Base-by-base conservation (phyloP, 2,888 invertebrate species). In the Microctonus brassicae region DNA sequence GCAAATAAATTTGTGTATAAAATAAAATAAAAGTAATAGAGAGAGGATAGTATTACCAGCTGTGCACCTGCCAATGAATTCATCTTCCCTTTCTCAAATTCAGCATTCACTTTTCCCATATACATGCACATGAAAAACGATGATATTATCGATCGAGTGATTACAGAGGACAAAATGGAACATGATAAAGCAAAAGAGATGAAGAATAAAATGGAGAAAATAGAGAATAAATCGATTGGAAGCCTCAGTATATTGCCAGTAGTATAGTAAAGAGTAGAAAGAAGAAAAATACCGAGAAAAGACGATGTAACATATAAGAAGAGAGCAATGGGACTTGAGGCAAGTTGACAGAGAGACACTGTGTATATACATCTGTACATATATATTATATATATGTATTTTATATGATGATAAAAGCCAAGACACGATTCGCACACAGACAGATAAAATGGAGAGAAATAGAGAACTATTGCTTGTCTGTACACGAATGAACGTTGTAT, bases 1-100 rank as follows among this genome's bases (percentile, higher is more conserved):
- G 34, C 36, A 62, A 39, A 69, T 29, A 33, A 10, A 29, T 29
- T 7, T 29, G 29, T 29, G n/a, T 29, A 29, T 29, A 29, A 29
- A 29, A 29, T 5, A 29, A 61, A 26, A 62, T 26, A 63, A 62
- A 67, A 24, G 39, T 67, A 42, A 29, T 39, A 62, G 57, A 42
- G 55, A 26, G 33, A 61, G 57, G 55, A 63, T 47, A 7, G 47
- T 47, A 17, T n/a, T 29, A 47, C 70, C 70, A 71, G 70, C 70
- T 71, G 70, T 29, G 70, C 55, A 72, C 72, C 72, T 75, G 73
- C 70, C 73, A 72, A 74, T 73, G 74, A 75, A 76, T 75, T 74
- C 70, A 70, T 72, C 72, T 73, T 69, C 42, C 64, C 39, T 39
- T 36, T 9, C 13, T 10, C 13, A 6, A 10, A 6, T 9, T 20